Evolutionary conservation across 1,140 invertebrate genomes (phyloP).

Genomic region (Brachionus rubens): DNA sequence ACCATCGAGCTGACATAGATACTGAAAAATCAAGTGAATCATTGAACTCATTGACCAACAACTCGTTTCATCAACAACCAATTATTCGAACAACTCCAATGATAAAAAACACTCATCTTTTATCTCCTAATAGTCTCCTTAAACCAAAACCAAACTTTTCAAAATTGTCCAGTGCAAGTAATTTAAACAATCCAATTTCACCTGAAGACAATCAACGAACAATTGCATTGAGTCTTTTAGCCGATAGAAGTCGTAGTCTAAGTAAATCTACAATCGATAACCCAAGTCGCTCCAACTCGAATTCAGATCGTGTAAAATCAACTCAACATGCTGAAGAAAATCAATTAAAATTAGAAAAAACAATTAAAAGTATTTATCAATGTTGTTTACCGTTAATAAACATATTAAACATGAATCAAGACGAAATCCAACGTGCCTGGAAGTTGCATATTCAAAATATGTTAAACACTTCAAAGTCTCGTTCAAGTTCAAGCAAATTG

Average conservation of each 20-base stretch:
- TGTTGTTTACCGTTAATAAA: neutral
- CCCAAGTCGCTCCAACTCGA: neutral
- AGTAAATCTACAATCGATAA: neutral
- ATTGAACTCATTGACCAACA: neutral
- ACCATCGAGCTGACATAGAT: neutral
- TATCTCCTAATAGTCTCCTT: neutral
- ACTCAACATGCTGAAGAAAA: neutral
- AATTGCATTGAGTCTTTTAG: neutral
- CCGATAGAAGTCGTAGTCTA: neutral
- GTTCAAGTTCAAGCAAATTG: neutral
- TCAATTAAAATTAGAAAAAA: neutral
- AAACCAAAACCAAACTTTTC: neutral
- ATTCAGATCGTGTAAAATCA: neutral
- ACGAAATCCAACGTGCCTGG: neutral
- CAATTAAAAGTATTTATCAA: slow-evolving; percentile 1
- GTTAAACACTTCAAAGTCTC: neutral
- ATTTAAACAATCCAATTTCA: neutral
- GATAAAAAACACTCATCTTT: neutral
- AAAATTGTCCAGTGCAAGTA: neutral
- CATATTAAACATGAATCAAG: slow-evolving; percentile 15
- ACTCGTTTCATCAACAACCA: neutral
- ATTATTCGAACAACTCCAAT: neutral
- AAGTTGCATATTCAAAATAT: slow-evolving; percentile 16
- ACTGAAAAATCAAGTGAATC: neutral
- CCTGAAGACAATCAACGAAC: neutral